Percentiles rank a stretch among this genome's conserved stretches.
Conservation (phyloP, 64 coral and sea anemone species). For the Porites australiensis region DNA sequence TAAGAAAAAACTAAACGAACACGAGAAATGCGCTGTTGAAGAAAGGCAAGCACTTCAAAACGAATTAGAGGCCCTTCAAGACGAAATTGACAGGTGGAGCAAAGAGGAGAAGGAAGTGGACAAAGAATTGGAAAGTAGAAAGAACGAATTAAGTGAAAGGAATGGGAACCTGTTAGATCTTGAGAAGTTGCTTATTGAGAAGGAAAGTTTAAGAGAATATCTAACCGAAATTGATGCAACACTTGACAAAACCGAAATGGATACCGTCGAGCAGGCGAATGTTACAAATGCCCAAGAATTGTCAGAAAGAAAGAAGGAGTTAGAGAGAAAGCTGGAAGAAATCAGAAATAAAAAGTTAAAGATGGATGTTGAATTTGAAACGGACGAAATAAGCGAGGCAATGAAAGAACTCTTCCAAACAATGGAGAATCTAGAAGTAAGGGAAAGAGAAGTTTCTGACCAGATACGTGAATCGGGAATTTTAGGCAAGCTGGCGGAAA, state of each 20-base stretch:
- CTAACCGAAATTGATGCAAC: slow-evolving; percentile 70
- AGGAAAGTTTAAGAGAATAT: slow-evolving; percentile 73
- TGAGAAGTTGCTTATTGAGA: slow-evolving; percentile 46
- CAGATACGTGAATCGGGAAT: slow-evolving; percentile 30
- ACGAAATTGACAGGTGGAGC: slow-evolving; percentile 28
- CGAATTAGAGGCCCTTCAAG: slow-evolving; percentile 33
- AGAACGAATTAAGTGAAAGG: not conserved
- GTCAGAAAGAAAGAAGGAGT: slow-evolving; percentile 18
- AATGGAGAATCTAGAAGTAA: slow-evolving; percentile 38
- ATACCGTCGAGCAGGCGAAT: not conserved
- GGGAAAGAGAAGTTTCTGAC: slow-evolving; percentile 20
- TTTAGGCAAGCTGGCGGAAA: slow-evolving; percentile 13
- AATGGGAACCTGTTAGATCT: slow-evolving; percentile 17
- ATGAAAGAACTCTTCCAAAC: slow-evolving; percentile 42
- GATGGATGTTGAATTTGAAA: slow-evolving; percentile 64
- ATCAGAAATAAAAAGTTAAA: slow-evolving; percentile 70
- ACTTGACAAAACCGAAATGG: slow-evolving; percentile 36
- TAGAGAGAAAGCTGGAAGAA: slow-evolving; percentile 53
- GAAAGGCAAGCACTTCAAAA: not conserved
- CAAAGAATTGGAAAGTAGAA: not conserved
- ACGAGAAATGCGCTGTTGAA: not conserved
- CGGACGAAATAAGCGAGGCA: slow-evolving; percentile 72
- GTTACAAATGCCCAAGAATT: slow-evolving; percentile 25
- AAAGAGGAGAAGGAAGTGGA: slow-evolving; percentile 37
- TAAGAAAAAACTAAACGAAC: not conserved